phyloP scores from a whole-genome alignment of 2,888 invertebrate genomes.

The Parelbella ahira region DNA sequence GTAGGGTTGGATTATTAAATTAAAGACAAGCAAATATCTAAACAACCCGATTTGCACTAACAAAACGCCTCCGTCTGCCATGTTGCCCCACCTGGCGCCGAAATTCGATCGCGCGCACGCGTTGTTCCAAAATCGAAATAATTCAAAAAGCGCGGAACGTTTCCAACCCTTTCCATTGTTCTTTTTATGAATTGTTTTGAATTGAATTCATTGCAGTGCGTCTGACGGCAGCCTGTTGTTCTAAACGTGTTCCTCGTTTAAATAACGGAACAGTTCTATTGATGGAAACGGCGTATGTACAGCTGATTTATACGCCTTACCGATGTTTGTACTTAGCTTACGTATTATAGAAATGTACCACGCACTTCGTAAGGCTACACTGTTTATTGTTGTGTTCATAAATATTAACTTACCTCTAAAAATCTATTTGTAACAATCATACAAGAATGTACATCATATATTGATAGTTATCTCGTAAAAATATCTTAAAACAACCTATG shows the following conservation, averaged over 20 bases:
- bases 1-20: too few relatives aligned
- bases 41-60: slow-evolving; percentile 13
- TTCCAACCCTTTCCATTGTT: slow-evolving; percentile 37
- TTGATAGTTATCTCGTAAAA: too few relatives aligned
- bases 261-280: slow-evolving; percentile 23
- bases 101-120: slow-evolving; percentile 44
- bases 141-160: slow-evolving; percentile 39
- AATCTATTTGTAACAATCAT: too few relatives aligned
- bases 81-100: slow-evolving; percentile 40
- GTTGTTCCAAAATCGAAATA: slow-evolving; percentile 40
- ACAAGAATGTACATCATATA: too few relatives aligned
- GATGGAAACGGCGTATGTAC: slow-evolving; percentile 12
- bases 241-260: slow-evolving; percentile 22
- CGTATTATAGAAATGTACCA: too few relatives aligned
- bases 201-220: slow-evolving; percentile 33
- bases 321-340: too few relatives aligned
- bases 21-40: slow-evolving; percentile 6
- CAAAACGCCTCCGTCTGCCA: slow-evolving; percentile 26
- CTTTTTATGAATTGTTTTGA: slow-evolving; percentile 39
- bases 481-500: too few relatives aligned
- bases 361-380: too few relatives aligned
- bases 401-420: too few relatives aligned
- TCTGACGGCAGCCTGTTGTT: slow-evolving; percentile 29
- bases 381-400: too few relatives aligned
- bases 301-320: slow-evolving; percentile 1